Base-by-base conservation (phyloP, 2,888 invertebrate genomes). In the Lasioglossum zephyrum region DNA sequence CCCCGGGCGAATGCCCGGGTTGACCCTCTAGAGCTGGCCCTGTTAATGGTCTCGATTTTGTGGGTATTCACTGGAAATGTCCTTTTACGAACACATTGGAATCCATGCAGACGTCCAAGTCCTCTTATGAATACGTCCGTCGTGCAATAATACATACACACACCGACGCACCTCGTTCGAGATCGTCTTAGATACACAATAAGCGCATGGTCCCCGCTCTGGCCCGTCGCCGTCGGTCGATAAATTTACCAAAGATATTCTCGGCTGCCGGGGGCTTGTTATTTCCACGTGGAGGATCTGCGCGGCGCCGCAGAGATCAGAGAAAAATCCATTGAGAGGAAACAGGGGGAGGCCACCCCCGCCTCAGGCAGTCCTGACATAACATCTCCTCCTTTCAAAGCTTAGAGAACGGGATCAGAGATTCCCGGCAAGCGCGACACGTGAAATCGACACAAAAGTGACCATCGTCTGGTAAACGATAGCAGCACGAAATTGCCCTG, bases 301-400 rank as follows among this genome's bases (percentile, higher is more conserved):
- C 86, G 88, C 94, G 93, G 91, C 94, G 94, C 94, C 90, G 90
- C 87, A 63, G 81, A 87, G 84, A 84, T 86, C 89, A 82, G 87
- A 89, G 91, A 88, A 86, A 87, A 93, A 93, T 92, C 92, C 92
- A 92, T 93, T 90, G 92, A 92, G 75, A 83, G 73, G 70, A 53
- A 26, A 69, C 73, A 53, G 36, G 77, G 39, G 44, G n/a, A n/a
- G 86, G 82, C 87, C 85, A 89, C 92, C 92, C 92, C 90, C 85
- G 22, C 49, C 22, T 8, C 77, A 66, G 70, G 41, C 72, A 8
- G 22, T 89, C 90, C 92, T 92, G 92, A 92, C 92, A 92, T 93
- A 94, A 94, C 94, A 93, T 93, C 91, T 92, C 77, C 89, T 91
- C 82, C 92, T 92, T 93, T 93, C 92, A 92, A 91, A 91, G 92